Base-by-base conservation (phyloP, 2,113 vertebrate genomes). In the Zosterops japonicus region DNA sequence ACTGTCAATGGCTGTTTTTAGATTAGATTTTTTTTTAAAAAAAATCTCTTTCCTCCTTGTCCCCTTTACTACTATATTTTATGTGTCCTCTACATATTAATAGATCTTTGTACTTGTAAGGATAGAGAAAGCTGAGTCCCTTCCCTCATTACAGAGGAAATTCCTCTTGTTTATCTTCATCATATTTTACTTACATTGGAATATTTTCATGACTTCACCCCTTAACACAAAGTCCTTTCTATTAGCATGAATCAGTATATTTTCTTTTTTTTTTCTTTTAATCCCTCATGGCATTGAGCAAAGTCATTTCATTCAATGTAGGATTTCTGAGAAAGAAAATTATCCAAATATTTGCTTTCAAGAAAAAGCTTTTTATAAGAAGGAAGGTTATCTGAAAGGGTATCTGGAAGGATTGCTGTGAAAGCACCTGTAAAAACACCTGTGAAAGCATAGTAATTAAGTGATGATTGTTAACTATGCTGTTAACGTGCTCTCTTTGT, bases 361-460 rank as follows among this genome's bases (percentile, higher is more conserved):
- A 59, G 29, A 20, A 72, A 83, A 78, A 78, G 1, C 31, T 61
- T 87, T 65, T 67, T 55, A 28, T 39, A 89, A 78, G 64, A 67
- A 42, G 2, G 8, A 90, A 91, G 28, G 59, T 83, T 85, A 46
- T 83, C 61, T 64, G 52, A 89, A 93, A 60, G 44, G n/a, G 15
- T 72, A 60, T 60, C 69, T 74, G 55, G 71, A 94, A 69, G 25
- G 33, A 46, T 49, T 91, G 36, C 42, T 72, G 44, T 69, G 85
- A 88, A 93, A 83, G 39, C n/a, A 86, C 49, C 63, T 83, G 49
- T 64, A 82, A 81, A 82, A 87, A 68, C 41, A 78, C 27, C 33
- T 71, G 52, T 41, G 55, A 94, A 94, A 90, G 27, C 35, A 70
- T 33, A 52, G 12, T 70, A 79, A 90, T 95, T 74, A 82, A 63